Conservation (phyloP, 2,797 vertebrate genomes). For the Kryptopterus vitreolus region DNA sequence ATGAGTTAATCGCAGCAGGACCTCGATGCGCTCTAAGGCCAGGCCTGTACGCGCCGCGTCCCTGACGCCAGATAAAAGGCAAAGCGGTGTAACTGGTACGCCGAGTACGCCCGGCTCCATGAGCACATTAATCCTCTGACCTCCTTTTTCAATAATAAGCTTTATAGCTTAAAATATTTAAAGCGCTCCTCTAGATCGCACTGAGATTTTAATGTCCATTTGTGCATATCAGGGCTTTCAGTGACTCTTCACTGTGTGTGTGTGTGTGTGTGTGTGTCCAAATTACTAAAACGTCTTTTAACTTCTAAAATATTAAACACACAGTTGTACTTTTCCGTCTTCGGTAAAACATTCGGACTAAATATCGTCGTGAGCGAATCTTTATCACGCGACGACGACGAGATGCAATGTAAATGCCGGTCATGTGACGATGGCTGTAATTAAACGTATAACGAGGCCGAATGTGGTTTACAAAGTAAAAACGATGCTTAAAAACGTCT, state of each 20-base stretch:
- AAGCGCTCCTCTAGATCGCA: not conserved
- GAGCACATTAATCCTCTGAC: not conserved
- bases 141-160: conserved; percentile 23
- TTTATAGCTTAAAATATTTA: conserved; percentile 25
- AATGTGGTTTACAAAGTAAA: no score
- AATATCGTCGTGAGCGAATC: no score
- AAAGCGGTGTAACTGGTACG: not conserved
- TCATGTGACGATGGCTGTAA: no score
- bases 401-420: no score
- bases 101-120: conserved; percentile 23
- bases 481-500: no score
- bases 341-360: no score
- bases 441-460: no score
- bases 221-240: not conserved
- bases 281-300: no score
- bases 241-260: not conserved
- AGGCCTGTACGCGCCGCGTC: not conserved
- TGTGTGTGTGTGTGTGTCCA: no score
- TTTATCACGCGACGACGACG: no score
- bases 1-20: not conserved
- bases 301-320: no score
- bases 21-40: not conserved
- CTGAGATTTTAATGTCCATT: not conserved
- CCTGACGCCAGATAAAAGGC: not conserved
- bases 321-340: no score